Evolutionary conservation across 2,113 vertebrate species (phyloP).

Genomic region (Sapayoa aenigma): DNA sequence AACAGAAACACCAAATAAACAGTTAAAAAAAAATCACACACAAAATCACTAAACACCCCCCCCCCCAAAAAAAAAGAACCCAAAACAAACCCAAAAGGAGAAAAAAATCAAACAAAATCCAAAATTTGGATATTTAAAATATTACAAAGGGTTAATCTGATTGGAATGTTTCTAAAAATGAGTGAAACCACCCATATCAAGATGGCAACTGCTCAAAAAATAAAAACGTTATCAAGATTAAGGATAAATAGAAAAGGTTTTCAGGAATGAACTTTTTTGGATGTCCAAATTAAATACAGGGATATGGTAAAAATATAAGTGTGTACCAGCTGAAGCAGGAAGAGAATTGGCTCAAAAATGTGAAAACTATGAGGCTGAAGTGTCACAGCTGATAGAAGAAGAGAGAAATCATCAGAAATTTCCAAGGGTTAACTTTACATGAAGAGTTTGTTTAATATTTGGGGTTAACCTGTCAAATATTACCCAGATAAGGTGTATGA

Average conservation of each 20-base stretch:
- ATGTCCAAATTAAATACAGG: too few species aligned
- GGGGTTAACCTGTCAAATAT: background rate
- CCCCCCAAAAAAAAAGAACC: background rate
- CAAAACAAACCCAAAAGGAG: background rate
- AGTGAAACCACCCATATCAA: background rate
- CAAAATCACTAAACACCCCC: too few species aligned
- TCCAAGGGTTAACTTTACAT: background rate
- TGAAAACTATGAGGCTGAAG: background rate
- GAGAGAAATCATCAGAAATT: background rate
- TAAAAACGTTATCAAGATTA: background rate
- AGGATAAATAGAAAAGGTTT: background rate
- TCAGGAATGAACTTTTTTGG: background rate
- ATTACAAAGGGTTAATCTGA: background rate
- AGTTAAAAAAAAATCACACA: too few species aligned
- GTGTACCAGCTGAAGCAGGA: background rate
- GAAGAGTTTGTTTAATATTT: background rate
- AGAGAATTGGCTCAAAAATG: background rate
- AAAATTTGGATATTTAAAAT: background rate
- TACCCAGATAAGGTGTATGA: background rate
- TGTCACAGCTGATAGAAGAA: background rate
- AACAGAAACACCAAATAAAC: too few species aligned
- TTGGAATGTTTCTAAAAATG: background rate
- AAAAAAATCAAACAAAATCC: rapidly evolving
- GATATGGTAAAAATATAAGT: background rate
- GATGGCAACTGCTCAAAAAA: background rate